phyloP scores from a whole-genome alignment of 2,888 invertebrate genomes.

The Dryomyza anilis region DNA sequence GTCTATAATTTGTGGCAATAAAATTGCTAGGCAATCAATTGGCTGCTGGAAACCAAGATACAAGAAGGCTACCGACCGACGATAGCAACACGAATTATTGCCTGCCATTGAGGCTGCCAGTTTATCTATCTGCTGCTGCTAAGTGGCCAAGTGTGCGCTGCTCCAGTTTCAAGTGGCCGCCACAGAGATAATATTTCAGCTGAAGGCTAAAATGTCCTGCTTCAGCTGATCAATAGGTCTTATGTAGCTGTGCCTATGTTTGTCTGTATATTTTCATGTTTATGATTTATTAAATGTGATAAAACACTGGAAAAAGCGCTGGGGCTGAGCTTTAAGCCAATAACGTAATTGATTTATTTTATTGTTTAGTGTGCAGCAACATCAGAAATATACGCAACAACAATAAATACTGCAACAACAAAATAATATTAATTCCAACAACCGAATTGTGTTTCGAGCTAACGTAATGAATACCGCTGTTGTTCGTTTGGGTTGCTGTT shows the following conservation, averaged over 20 bases:
- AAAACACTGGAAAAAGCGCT: not conserved
- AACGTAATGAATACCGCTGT: not conserved
- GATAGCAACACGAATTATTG: too few species aligned
- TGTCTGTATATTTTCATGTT: not conserved
- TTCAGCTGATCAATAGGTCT: not conserved
- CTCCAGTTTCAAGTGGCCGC: too few species aligned
- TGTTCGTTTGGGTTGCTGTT: not conserved
- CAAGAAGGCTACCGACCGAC: not conserved
- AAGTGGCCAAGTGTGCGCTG: too few species aligned
- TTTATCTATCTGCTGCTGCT: too few species aligned
- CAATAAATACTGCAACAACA: not conserved
- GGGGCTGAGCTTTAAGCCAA: not conserved
- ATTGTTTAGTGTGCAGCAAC: not conserved
- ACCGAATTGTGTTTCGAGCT: not conserved
- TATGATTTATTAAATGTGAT: constrained; percentile 11
- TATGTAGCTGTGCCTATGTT: not conserved
- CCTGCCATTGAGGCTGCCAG: too few species aligned
- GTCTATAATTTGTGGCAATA: constrained; percentile 8
- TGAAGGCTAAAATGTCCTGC: not conserved
- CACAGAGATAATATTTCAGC: not conserved
- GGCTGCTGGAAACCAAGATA: too few species aligned
- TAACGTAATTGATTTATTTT: constrained; percentile 11
- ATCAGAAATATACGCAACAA: not conserved
- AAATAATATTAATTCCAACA: not conserved
- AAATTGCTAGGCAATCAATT: constrained; percentile 1